Conservation (phyloP, 2,797 vertebrate species). For the Meriones psammophilus region DNA sequence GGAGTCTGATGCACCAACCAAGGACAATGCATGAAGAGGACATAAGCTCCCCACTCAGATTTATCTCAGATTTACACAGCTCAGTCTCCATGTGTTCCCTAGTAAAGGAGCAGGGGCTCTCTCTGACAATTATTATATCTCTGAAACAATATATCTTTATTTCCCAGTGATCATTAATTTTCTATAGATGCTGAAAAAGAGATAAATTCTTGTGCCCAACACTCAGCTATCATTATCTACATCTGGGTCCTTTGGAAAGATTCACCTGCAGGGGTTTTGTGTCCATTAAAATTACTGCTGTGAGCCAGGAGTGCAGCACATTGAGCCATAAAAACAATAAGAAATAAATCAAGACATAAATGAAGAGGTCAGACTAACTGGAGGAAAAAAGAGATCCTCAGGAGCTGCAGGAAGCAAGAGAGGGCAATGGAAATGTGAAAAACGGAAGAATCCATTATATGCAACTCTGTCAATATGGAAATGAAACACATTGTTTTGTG, state of each 20-base stretch:
- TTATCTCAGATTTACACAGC: too few relatives aligned
- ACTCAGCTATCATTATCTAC: background rate
- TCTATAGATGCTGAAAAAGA: background rate
- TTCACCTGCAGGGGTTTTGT: background rate
- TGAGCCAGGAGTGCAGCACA: background rate
- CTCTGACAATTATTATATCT: background rate
- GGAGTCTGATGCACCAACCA: too few relatives aligned
- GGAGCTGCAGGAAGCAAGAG: background rate
- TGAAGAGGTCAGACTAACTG: background rate
- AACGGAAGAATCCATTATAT: background rate
- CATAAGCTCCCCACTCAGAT: too few relatives aligned
- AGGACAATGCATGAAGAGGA: too few relatives aligned
- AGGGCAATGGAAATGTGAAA: background rate
- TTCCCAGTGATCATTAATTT: background rate
- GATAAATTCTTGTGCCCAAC: background rate
- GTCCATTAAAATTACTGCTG: background rate
- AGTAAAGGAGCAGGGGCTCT: too few relatives aligned
- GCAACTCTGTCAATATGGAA: background rate
- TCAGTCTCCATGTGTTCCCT: too few relatives aligned
- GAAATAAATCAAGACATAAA: background rate
- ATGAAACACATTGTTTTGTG: background rate
- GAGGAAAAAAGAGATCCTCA: background rate
- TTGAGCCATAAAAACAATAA: background rate
- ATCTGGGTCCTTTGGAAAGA: background rate
- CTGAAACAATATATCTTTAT: background rate